These are phyloP conservation scores for Lordiphosa stackelbergi DNA, from an alignment of 1,140 invertebrate species.

Conservation along the genomic window DNA sequence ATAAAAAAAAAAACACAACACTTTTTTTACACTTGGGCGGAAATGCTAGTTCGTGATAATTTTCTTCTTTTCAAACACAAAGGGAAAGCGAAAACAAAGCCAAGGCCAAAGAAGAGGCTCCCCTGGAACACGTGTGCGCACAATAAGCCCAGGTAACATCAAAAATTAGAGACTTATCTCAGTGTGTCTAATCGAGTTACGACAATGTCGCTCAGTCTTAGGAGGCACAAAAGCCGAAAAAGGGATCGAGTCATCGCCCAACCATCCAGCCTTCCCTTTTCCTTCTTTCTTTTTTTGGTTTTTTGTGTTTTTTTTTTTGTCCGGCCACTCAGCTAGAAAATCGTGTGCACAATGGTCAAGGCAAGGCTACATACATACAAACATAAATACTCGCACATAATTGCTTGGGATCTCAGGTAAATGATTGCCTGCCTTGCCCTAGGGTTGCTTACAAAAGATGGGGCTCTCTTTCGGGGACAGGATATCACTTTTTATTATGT, in stretches of 20 bases:
- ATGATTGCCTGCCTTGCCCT: slow-evolving; percentile 53
- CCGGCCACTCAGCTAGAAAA: slow-evolving; percentile 54
- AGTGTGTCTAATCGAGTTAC: slow-evolving; percentile 71
- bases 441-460: slow-evolving; percentile 31
- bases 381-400: slow-evolving; percentile 24
- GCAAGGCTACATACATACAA: slow-evolving; percentile 23
- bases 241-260: slow-evolving; percentile 60
- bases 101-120: slow-evolving; percentile 40
- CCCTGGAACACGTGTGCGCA: slow-evolving; percentile 72
- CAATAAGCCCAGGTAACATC: slow-evolving; percentile 54
- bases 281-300: slow-evolving; percentile 21
- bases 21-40: slow-evolving; percentile 29
- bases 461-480: slow-evolving; percentile 32
- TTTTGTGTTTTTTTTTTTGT: slow-evolving; percentile 12
- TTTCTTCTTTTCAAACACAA: slow-evolving; percentile 11
- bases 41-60: slow-evolving; percentile 31
- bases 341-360: slow-evolving; percentile 61
- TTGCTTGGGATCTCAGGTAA: slow-evolving; percentile 66
- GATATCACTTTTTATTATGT: slow-evolving; percentile 53
- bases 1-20: slow-evolving; percentile 31
- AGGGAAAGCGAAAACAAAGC: slow-evolving; percentile 72
- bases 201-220: slow-evolving; percentile 64
- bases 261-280: slow-evolving; percentile 24
- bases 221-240: slow-evolving; percentile 16
- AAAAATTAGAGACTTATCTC: slow-evolving; percentile 68